Evolutionary conservation across 1,140 invertebrate species (phyloP), one percentile per base, ranked within the genome.

Genomic region (Drosophila busckii): DNA sequence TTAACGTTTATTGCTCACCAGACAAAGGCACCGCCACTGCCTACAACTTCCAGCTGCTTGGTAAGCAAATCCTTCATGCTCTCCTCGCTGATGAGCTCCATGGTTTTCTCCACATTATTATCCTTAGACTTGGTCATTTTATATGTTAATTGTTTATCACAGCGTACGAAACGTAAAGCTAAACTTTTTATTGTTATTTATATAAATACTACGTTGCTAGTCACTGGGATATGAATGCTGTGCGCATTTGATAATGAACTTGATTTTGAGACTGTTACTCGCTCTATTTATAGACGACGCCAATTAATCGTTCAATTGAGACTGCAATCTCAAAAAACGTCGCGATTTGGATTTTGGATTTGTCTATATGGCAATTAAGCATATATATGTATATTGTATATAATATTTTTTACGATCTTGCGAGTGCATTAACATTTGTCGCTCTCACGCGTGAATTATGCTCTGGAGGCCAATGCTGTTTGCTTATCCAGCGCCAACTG

Each of bases 1-100:
- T 8, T 9, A 7, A n/a, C n/a, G 22, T 8, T 10, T 8, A 2
- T 3, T 2, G 20, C 62, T 82, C 67, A 87, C 85, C 85, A 87
- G 3, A 87, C 85, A 54, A 82, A 87, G 3, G 62, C 64, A 2
- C 85, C 85, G 5, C 85, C 78, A 32, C 65, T 78, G 29, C 85
- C 85, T 1, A 85, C 63, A 1, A 75, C 44, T 50, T 87, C 85
- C 56, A 87, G 45, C 41, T 87, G 83, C 55, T 85, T 84, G 34
- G 80, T 80, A 3, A 87, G 73, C 44, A 85, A 42, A 45, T 87
- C 85, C 46, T 87, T 87, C 50, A 84, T 76, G 22, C 50, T 40
- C 37, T 86, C 63, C 55, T 86, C 84, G 32, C 52, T 84, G 48
- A 86, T 86, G n/a, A 42, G 44, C 50, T 83, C 75, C 17, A 62